Percentiles rank a stretch among this genome's conserved stretches.
phyloP scores from a whole-genome alignment of 2,797 vertebrate genomes.

The Rhyacichthys aspro region DNA sequence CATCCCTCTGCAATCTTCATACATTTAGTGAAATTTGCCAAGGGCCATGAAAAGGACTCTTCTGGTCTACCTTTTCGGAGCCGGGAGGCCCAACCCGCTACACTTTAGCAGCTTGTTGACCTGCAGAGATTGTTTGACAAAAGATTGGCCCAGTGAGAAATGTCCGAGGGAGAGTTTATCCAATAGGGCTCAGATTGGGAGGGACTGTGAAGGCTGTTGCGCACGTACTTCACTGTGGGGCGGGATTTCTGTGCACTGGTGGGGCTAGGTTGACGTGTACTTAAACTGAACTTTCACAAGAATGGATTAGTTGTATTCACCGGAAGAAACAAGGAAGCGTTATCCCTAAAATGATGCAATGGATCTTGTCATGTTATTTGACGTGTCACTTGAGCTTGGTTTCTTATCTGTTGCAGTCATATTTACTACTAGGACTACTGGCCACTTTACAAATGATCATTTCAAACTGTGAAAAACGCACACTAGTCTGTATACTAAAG shows the following conservation, averaged over 20 bases:
- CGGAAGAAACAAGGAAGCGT: conserved; percentile 41
- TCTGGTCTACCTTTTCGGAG: neutral
- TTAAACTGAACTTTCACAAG: conserved; percentile 78
- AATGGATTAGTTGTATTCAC: conserved; percentile 40
- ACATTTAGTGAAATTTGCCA: neutral
- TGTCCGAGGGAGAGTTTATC: conserved; percentile 30
- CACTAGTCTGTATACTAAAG: no score
- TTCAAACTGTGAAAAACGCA: no score
- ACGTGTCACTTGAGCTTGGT: conserved; percentile 29
- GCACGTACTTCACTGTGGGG: conserved; percentile 52
- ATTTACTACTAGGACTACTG: no score
- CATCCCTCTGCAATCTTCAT: neutral
- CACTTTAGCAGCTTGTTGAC: conserved; percentile 43
- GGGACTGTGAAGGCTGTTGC: conserved; percentile 25
- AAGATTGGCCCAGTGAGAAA: conserved; percentile 54
- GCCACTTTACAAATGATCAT: conserved; percentile 4
- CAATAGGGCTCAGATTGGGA: conserved; percentile 48
- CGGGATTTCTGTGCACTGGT: conserved; percentile 41
- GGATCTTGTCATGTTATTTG: neutral
- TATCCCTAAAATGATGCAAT: conserved; percentile 29
- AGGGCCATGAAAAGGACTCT: neutral
- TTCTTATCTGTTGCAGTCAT: neutral
- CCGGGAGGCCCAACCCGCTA: conserved; percentile 44
- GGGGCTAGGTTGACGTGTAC: conserved; percentile 86
- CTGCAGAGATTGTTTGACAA: conserved; percentile 31